Conservation (phyloP, 2,113 vertebrate genomes). For the Xyrauchen texanus region DNA sequence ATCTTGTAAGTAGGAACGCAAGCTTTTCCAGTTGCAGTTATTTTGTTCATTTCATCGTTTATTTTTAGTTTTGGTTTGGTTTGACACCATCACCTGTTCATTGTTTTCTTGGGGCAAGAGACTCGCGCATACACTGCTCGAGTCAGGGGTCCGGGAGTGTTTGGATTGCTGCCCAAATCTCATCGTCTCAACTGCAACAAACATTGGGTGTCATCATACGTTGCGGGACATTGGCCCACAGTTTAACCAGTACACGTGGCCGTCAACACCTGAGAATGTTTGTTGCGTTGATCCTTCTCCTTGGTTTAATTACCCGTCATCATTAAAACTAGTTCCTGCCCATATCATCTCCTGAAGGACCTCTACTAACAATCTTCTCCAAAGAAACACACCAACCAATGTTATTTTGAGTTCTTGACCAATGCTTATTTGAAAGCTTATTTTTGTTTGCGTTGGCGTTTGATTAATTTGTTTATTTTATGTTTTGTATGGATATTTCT, state of each 20-base stretch:
- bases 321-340: conserved; percentile 57
- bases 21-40: conserved; percentile 84
- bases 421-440: conserved; percentile 40
- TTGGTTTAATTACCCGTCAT: conserved; percentile 68
- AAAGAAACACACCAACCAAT: conserved; percentile 54
- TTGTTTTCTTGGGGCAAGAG: conserved; percentile 78
- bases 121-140: conserved; percentile 59
- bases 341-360: conserved; percentile 84
- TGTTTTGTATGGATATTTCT: conserved; percentile 66
- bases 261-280: conserved; percentile 33
- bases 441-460: conserved; percentile 56
- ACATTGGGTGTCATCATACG: conserved; percentile 20
- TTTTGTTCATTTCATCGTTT: conserved; percentile 70
- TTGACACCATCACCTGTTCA: conserved; percentile 74
- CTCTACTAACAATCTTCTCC: conserved; percentile 83
- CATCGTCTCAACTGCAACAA: conserved; percentile 77
- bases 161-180: conserved; percentile 71
- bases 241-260: too few relatives aligned
- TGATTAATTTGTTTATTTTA: conserved; percentile 45
- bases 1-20: conserved; percentile 93
- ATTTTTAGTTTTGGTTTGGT: conserved; percentile 12
- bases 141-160: conserved; percentile 54
- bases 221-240: too few relatives aligned
- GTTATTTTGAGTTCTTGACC: conserved; percentile 60
- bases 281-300: conserved; percentile 49